Percentiles rank a stretch among this genome's conserved stretches.
phyloP scores from a whole-genome alignment of 2,113 vertebrate species.

The Potamarius usumacintae region DNA sequence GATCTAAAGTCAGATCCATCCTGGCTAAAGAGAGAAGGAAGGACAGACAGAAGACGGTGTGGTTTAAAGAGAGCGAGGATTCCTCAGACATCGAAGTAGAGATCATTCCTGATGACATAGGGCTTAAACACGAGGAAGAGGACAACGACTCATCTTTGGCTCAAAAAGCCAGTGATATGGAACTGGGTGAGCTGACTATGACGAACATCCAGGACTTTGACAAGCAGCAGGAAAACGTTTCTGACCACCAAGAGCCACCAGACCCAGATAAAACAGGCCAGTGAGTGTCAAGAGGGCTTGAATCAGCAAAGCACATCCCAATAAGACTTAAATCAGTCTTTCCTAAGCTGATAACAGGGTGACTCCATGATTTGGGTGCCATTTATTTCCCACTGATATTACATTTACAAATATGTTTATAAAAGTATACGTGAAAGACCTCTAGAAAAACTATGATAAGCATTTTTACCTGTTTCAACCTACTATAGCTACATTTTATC shows the following conservation, averaged over 20 bases:
- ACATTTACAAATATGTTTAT: background rate
- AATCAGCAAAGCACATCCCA: background rate
- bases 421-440: background rate
- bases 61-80: slow-evolving; percentile 80
- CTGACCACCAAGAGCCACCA: slow-evolving; percentile 33
- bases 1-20: slow-evolving; percentile 60
- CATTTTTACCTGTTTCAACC: background rate
- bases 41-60: slow-evolving; percentile 76
- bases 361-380: background rate
- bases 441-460: background rate
- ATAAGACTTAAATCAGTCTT: slow-evolving; percentile 11
- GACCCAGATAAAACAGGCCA: slow-evolving; percentile 41
- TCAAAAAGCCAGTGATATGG: slow-evolving; percentile 45
- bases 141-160: slow-evolving; percentile 62
- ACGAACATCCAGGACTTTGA: slow-evolving; percentile 42
- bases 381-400: background rate
- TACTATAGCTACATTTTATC: background rate
- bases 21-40: slow-evolving; percentile 69
- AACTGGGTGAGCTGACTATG: slow-evolving; percentile 46
- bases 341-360: background rate
- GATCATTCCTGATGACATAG: slow-evolving; percentile 75
- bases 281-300: background rate
- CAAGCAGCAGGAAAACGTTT: background rate
- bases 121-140: slow-evolving; percentile 61
- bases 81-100: slow-evolving; percentile 78